Evolutionary conservation across 2,888 invertebrate species (phyloP), one percentile per base, ranked within the genome.

Genomic region (Apamea anceps): DNA sequence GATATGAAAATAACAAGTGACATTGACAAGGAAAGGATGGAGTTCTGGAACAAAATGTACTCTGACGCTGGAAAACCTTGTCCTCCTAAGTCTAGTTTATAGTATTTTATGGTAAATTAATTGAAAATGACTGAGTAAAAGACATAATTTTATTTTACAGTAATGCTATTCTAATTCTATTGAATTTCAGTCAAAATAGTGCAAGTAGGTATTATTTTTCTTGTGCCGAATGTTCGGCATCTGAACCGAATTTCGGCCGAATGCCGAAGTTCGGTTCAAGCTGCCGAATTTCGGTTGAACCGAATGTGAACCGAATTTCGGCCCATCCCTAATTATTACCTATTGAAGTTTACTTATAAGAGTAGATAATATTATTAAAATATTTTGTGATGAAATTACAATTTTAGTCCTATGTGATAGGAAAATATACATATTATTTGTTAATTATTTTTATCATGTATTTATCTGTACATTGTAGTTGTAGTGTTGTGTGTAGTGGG

Each of bases 21-120:
- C 57, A 86, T 96, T 3, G 91, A 95, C n/a, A 88, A 89, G 48
- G 93, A 95, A 0, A 92, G 95, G 54, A 83, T 95, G 0, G 91
- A 92, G 2, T 94, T 97, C 28, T 97, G 97, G 97, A 93, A 95
- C 67, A 91, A 92, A 77, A 79, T 97, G 51, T 97, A 97, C 79
- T 92, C 85, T 12, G 94, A 95, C 4, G 93, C 93, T 0, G 92
- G 93, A 0, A 79, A 93, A 0, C 93, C 94, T 42, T 88, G 87
- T 80, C 90, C 91, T 28, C 84, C 85, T 65, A 92, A 90, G 65
- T 90, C 91, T 66, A 86, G 74, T 78, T 42, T 91, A 72, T 91
- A 85, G 80, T 45, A 25, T 18, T 5, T 15, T 37, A 7, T 32
- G 25, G 42, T 51, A 18, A 76, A 54, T 32, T 32, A 32, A 42